Evolutionary conservation across 2,113 vertebrate genomes (phyloP).

Genomic region (Bombycilla garrulus): DNA sequence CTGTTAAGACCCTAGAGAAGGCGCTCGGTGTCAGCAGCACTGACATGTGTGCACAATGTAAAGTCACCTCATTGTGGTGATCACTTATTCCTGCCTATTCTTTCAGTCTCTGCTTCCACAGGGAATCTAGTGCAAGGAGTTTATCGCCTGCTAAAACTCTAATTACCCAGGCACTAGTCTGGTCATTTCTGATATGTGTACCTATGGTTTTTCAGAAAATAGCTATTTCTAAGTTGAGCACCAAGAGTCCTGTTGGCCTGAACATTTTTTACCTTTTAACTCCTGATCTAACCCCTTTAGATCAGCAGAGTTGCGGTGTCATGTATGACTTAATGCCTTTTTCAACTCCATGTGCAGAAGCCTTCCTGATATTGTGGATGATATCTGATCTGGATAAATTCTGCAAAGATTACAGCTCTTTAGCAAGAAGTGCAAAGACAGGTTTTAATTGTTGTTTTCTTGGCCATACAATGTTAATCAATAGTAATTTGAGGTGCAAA

Average conservation of each 20-base stretch:
- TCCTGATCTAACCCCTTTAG: neutral
- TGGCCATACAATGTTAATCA: neutral
- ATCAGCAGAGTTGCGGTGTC: neutral
- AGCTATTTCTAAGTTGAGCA: neutral
- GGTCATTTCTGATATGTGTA: neutral
- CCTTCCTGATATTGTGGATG: neutral
- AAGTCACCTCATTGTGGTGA: neutral
- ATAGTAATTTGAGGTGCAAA: neutral
- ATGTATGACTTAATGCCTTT: neutral
- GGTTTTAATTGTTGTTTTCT: neutral
- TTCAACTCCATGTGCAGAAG: neutral
- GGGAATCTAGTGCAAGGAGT: neutral
- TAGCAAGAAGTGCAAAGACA: neutral
- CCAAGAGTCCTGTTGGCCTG: neutral
- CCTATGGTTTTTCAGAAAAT: neutral
- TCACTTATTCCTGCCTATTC: neutral
- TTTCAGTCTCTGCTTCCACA: neutral
- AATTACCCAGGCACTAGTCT: neutral
- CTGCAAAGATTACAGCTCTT: neutral
- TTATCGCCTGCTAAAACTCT: neutral
- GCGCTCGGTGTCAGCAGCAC: neutral
- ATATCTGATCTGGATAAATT: neutral
- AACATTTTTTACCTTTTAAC: neutral
- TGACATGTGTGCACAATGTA: neutral
- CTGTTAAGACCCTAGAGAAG: neutral